phyloP scores from a whole-genome alignment of 2,888 invertebrate genomes.

The Sthenelais limicola region DNA sequence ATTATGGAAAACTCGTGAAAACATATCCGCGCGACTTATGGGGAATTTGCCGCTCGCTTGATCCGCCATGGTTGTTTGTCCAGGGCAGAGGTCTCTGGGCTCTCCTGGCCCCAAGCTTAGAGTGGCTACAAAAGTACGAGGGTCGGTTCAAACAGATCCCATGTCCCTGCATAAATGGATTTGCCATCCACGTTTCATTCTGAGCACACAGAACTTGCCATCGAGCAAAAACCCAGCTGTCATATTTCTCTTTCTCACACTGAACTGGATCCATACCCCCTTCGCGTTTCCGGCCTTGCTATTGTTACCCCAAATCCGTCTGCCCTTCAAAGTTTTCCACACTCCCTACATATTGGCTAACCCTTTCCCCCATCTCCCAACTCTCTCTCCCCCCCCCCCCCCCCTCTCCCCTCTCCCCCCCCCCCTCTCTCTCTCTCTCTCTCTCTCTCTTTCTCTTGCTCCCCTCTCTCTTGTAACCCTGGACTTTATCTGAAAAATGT shows the following conservation, averaged over 20 bases:
- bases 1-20: conserved; percentile 35
- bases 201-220: neutral
- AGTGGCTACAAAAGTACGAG: neutral
- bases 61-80: conserved; percentile 7
- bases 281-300: too few species aligned
- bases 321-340: too few species aligned
- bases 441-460: neutral
- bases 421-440: neutral
- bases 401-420: neutral
- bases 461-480: neutral
- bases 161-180: conserved; percentile 35
- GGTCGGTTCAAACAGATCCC: conserved; percentile 24
- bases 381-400: neutral
- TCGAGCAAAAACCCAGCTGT: neutral
- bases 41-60: neutral
- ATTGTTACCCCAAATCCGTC: too few species aligned
- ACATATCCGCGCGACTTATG: conserved; percentile 24
- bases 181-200: conserved; percentile 23
- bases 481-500: neutral
- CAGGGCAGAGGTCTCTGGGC: neutral
- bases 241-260: too few species aligned
- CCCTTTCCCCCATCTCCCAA: neutral
- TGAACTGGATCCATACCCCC: too few species aligned
- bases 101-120: neutral
- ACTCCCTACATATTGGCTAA: neutral